Base-by-base conservation (phyloP, 2,797 vertebrate genomes). In the Sebastes trivittatus region DNA sequence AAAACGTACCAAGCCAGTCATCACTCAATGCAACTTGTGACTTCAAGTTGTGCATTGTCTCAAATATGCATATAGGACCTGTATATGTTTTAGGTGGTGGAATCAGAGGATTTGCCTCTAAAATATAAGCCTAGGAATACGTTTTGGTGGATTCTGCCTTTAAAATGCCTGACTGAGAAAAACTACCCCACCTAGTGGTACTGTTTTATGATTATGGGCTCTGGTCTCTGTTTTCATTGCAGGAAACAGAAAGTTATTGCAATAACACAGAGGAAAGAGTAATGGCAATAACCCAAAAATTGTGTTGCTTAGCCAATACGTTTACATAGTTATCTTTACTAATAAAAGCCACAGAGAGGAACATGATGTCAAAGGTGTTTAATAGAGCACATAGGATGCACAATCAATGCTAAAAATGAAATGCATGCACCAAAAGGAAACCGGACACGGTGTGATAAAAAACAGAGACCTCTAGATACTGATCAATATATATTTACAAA, bases 161-260 rank as follows among this genome's bases (percentile, higher is more conserved):
- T 67, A 11, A 67, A 75, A 54, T 20, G 25, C 5, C 5, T 1
- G 5, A 42, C 8, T 7, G 34, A 66, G 13, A 75, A 63, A 64
- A 55, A 81, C 16, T 36, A 55, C 71, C 13, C 76, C 71, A 80
- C 55, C 68, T 80, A 34, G 36, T 83, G 85, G 77, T 60, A 11
- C 16, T 3, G 2, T 16, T 60, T 29, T 23, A 29, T 27, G 6
- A 65, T 18, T 18, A 22, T 8, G 1, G 16, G 20, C 22, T 30
- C 7, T 32, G 9, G 5, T 34, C 11, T 52, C 22, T 20, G 29
- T 55, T 72, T 52, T 10, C 49, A 52, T 52, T 25, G 3, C 29
- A 29, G 42, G 27, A 52, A 62, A 52, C 18, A 52, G 13, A 32
- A 20, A 8, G 5, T 22, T 22, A 1, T 6, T 32, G 1, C 5